Conservation (phyloP, 2,113 vertebrate genomes). For the Fulmarus glacialis region DNA sequence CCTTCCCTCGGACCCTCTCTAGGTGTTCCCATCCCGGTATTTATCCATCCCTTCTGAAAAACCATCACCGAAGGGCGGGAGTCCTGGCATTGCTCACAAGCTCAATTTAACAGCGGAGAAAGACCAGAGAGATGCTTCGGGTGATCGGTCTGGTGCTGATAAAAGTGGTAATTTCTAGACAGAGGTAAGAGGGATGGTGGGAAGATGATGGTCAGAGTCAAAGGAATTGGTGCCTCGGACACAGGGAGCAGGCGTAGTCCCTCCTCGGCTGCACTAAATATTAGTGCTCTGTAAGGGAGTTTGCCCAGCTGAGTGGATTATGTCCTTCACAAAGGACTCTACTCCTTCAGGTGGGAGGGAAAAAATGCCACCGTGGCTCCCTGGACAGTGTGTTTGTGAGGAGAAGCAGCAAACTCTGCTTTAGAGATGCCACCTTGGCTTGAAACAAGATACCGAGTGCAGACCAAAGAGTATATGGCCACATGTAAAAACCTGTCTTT, state of each 20-base stretch:
- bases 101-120: background rate
- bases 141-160: background rate
- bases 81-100: background rate
- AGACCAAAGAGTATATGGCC: background rate
- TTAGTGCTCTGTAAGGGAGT: background rate
- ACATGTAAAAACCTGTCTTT: background rate
- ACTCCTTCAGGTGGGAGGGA: background rate
- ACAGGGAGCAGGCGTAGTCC: background rate
- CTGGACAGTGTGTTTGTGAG: background rate
- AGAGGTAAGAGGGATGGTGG: background rate
- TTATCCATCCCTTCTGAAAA: background rate
- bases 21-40: background rate
- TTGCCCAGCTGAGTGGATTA: background rate
- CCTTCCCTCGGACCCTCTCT: background rate
- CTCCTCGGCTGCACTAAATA: background rate
- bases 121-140: background rate
- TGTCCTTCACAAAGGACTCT: accelerated
- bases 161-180: background rate
- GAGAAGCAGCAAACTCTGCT: background rate
- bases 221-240: background rate
- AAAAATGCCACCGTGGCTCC: background rate
- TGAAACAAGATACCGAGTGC: background rate
- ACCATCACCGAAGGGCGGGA: accelerated
- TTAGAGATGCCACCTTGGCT: background rate
- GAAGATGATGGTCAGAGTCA: background rate